Evolutionary conservation across 2,113 vertebrate species (phyloP).

Genomic region (Vireo altiloquus): DNA sequence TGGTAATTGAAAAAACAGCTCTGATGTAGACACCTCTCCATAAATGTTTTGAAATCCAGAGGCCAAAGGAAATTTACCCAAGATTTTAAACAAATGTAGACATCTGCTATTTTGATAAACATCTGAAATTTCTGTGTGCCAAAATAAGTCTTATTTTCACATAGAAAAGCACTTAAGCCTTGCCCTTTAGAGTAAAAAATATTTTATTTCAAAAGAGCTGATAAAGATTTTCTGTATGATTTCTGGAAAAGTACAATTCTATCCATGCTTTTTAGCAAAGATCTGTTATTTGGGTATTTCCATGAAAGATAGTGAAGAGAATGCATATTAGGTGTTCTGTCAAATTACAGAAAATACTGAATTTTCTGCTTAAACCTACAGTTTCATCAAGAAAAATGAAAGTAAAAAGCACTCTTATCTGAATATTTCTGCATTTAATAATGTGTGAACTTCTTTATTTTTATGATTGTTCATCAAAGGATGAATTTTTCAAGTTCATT

Average conservation of each 20-base stretch:
- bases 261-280: neutral
- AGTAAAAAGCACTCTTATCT: neutral
- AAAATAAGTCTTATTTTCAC: neutral
- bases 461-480: neutral
- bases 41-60: neutral
- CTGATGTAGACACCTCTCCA: neutral
- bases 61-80: neutral
- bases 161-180: neutral
- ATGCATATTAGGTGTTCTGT: accelerated
- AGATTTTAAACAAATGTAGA: neutral
- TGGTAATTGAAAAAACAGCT: neutral
- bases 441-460: neutral
- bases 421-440: neutral
- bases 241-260: neutral
- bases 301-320: neutral
- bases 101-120: neutral
- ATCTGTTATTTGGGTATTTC: neutral
- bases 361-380: neutral
- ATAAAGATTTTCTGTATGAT: neutral
- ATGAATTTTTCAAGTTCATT: neutral
- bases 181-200: neutral
- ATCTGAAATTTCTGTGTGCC: neutral
- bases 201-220: neutral
- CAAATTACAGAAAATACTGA: neutral
- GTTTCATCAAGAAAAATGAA: neutral